Conservation (phyloP, 1,140 invertebrate species). For the Pseudomyrmex cubaensis region DNA sequence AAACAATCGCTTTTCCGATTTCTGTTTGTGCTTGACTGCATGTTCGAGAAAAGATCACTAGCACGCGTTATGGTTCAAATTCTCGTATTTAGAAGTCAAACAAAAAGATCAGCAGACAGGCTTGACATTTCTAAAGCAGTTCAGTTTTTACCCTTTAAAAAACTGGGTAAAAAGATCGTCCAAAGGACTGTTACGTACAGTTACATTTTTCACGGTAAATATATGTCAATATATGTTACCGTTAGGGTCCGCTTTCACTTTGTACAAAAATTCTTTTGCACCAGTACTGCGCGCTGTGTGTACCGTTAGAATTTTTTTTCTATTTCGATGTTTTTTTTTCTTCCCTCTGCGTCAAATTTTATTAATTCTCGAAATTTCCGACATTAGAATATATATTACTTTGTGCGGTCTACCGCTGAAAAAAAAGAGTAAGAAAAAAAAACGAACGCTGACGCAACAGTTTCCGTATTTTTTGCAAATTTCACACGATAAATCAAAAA, state of each 20-base stretch:
- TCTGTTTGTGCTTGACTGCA: too few species aligned
- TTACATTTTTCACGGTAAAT: constrained; percentile 34
- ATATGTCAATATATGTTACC: not conserved
- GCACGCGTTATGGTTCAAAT: constrained; percentile 74
- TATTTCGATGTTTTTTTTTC: not conserved
- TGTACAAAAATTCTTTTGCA: constrained; percentile 34
- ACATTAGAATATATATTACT: constrained; percentile 20
- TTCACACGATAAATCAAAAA: not conserved
- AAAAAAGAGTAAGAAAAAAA: constrained; percentile 70
- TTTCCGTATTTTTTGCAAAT: constrained; percentile 67
- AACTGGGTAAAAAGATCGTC: constrained; percentile 68
- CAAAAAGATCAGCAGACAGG: constrained; percentile 13
- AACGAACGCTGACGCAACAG: not conserved
- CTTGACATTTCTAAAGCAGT: constrained; percentile 19
- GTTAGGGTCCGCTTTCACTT: constrained; percentile 26
- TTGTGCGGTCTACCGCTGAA: constrained; percentile 30
- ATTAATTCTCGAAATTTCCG: not conserved
- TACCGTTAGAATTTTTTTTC: constrained; percentile 41
- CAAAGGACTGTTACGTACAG: constrained; percentile 24
- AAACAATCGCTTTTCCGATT: too few species aligned
- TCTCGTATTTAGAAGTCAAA: constrained; percentile 20
- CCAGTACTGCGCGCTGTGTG: too few species aligned
- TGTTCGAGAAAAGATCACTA: too few species aligned
- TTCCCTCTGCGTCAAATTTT: constrained; percentile 1
- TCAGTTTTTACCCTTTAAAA: constrained; percentile 73